Conservation (phyloP, 2,888 invertebrate genomes). For the Brachynemurus nebulosus region DNA sequence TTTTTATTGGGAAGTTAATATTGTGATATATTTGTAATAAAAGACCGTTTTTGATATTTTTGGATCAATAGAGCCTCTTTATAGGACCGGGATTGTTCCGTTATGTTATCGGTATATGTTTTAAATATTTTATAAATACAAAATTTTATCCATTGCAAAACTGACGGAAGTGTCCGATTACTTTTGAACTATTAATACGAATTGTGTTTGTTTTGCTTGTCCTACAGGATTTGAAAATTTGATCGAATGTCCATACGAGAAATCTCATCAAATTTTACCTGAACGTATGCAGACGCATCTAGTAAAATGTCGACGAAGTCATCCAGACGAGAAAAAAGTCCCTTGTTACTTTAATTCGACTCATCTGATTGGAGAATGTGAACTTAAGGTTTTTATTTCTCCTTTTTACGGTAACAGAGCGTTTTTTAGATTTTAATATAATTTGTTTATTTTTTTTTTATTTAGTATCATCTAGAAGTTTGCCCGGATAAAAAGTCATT, state of each 20-base stretch:
- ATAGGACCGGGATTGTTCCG: too few relatives aligned
- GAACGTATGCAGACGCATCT: neutral
- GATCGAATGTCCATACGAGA: neutral
- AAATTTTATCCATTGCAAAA: too few relatives aligned
- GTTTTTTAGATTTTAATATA: neutral
- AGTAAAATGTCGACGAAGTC: neutral
- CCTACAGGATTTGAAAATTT: too few relatives aligned
- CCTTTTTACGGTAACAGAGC: neutral
- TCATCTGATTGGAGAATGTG: neutral
- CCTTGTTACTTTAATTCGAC: neutral
- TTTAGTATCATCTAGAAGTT: neutral
- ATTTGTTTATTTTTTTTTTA: neutral
- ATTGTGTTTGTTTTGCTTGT: too few relatives aligned
- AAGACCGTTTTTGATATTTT: too few relatives aligned
- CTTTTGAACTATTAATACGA: too few relatives aligned
- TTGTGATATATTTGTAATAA: too few relatives aligned
- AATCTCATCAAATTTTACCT: neutral
- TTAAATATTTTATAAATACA: too few relatives aligned
- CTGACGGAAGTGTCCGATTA: too few relatives aligned
- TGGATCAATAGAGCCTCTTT: too few relatives aligned
- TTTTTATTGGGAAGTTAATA: too few relatives aligned
- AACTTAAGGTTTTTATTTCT: neutral
- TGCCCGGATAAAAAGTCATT: neutral
- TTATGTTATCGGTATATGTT: too few relatives aligned
- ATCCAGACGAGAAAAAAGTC: neutral